These are phyloP conservation scores for Anoura caudifer DNA, from an alignment of 2,113 vertebrate genomes.

Conservation along the genomic window DNA sequence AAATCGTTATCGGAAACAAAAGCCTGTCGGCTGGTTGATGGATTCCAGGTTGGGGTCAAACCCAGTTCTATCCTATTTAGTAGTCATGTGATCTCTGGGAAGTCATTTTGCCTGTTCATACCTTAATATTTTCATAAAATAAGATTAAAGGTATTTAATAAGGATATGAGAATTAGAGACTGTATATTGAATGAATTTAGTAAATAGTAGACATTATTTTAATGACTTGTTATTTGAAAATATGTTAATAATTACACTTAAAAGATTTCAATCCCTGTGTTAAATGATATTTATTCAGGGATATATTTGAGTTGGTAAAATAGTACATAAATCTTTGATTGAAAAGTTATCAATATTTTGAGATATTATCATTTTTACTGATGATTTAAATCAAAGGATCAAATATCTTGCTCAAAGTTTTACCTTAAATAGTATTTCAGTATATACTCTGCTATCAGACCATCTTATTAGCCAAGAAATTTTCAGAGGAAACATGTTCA, in stretches of 20 bases:
- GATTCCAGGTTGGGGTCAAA: neutral
- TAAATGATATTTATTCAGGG: neutral
- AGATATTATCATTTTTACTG: neutral
- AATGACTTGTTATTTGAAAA: neutral
- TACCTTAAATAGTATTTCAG: neutral
- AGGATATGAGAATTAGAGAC: neutral
- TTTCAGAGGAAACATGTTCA: neutral
- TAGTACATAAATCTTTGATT: neutral
- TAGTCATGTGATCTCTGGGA: neutral
- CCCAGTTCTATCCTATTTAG: neutral
- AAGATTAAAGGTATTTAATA: neutral
- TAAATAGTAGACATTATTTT: neutral
- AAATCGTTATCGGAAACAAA: neutral
- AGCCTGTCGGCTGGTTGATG: neutral
- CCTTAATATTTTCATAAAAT: neutral
- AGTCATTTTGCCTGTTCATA: neutral
- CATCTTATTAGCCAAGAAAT: neutral
- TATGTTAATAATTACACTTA: neutral
- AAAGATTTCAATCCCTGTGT: neutral
- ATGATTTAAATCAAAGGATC: neutral
- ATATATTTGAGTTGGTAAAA: neutral
- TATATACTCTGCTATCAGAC: neutral
- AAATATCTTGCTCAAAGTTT: neutral
- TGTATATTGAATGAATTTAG: neutral
- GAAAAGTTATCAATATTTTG: neutral